Evolutionary conservation across 2,113 vertebrate species (phyloP).

Genomic region (Paraplagusia blochii): DNA sequence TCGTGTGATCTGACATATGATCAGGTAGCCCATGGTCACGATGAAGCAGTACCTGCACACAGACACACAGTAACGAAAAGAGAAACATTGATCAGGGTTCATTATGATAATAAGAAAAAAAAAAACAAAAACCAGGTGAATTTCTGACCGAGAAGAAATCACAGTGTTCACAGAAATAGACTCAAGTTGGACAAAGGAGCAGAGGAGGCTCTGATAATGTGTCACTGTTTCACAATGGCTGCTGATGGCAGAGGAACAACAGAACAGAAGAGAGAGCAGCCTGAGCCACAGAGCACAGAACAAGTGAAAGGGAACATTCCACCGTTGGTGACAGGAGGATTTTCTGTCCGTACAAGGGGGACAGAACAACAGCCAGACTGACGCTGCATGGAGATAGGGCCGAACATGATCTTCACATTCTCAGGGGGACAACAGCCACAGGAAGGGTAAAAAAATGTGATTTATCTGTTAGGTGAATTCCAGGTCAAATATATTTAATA

Average conservation of each 20-base stretch:
- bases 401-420: conserved; percentile 16
- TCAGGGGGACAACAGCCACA: conserved; percentile 6
- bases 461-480: too few relatives aligned
- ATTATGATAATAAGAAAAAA: too few relatives aligned
- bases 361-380: conserved; percentile 17
- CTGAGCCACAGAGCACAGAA: conserved; percentile 29
- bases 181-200: conserved; percentile 18
- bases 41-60: conserved; percentile 91
- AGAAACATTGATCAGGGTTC: neutral
- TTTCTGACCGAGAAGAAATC: conserved; percentile 17
- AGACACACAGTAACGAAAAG: conserved; percentile 32
- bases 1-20: conserved; percentile 93
- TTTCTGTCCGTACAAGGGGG: conserved; percentile 28
- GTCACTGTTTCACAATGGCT: conserved; percentile 30
- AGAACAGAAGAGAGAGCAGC: conserved; percentile 31
- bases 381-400: conserved; percentile 18
- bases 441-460: neutral
- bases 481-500: too few relatives aligned
- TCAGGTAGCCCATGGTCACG: conserved; percentile 95
- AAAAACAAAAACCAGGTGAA: neutral
- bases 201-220: conserved; percentile 34
- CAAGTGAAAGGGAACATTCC: conserved; percentile 28
- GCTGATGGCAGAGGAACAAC: neutral
- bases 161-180: conserved; percentile 10
- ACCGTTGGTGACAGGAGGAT: conserved; percentile 40